Evolutionary conservation across 2,113 vertebrate genomes (phyloP), one percentile per base, ranked within the genome.

Genomic region (Cyprinus carpio): DNA sequence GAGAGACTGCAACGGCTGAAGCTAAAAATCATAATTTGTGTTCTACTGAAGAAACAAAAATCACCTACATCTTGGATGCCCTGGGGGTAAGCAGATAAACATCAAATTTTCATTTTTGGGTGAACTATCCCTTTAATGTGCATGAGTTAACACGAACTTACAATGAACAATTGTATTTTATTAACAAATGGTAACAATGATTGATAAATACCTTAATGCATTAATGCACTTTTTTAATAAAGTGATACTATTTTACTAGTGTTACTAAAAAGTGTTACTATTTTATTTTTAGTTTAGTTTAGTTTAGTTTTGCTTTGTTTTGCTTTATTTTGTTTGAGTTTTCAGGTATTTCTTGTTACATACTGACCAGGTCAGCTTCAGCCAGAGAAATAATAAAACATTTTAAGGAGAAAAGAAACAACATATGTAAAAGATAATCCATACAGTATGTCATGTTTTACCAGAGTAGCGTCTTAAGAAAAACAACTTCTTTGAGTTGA

Each of bases 401-500:
- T 2, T 40, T 40, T 2, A 40, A 37, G 6, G 34, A 27, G 71
- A 29, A 43, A 40, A n/a, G 15, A 25, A 46, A 71, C 25, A 51
- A 49, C 46, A 65, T 27, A 31, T n/a, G 51, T n/a, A 25, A 60
- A 16, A 56, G 2, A 64, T 77, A 77, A 58, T n/a, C n/a, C n/a
- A n/a, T n/a, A n/a, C n/a, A n/a, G n/a, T n/a, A n/a, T n/a, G 84
- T 49, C 20, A 6, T 40, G 15, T 88, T 74, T 77, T 56, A 23
- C 79, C 43, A 51, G 82, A 58, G 31, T 27, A 65, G 34, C 58
- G 37, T 80, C 86, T 84, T 29, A 23, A 40, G 34, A 72, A 72
- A 62, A 85, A 77, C 87, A 89, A 75, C 83, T 81, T 75, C 27
- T 82, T 23, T 77, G 60, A 49, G 80, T 71, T 67, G n/a, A 31